Base-by-base conservation (phyloP, 2,797 vertebrate species). In the Aythya fuligula region DNA sequence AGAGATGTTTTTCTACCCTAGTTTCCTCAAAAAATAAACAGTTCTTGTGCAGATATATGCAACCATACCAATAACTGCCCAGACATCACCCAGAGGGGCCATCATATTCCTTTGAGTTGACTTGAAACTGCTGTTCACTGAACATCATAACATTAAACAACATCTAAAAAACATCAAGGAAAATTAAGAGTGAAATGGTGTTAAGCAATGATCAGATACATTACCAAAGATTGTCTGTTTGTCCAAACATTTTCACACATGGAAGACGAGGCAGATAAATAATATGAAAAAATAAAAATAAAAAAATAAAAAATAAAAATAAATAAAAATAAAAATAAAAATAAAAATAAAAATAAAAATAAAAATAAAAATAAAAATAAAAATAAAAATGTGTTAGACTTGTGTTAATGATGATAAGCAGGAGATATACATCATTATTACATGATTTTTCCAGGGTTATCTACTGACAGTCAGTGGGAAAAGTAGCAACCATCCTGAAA, bases 121-220 rank as follows among this genome's bases (percentile, higher is more conserved):
- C 45, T 72, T 20, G 19, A 67, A 85, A 75, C 30, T 16, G 45
- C 9, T 79, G 19, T 21, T 61, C 9, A 17, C 24, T 56, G 45
- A 32, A 25, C 22, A 36, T 24, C 32, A 43, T 8, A 47, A 62
- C 65, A 62, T 38, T 17, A 66, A 87, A 65, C 4, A 58, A 0
- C 8, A 57, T 11, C 3, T 69, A 30, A 32, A 65, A 49, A 8
- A 8, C 32, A 21, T 4, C 19, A 61, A 74, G 19, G 9, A 64
- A 74, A 83, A 80, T 49, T 7, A 16, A 58, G 85, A 77, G 51
- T 36, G 11, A 18, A 5, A 3, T 18, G 6, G 6, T 34, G 3
- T 28, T 3, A 1, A 73, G 21, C 2, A 13, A 7, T 73, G 6
- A 21, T 14, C 5, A 2, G 24, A 49, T 22, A 45, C 8, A 3